Percentiles rank a stretch among this genome's conserved stretches.
Conservation (phyloP, 2,888 invertebrate species). For the Tricholauxania praeusta region DNA sequence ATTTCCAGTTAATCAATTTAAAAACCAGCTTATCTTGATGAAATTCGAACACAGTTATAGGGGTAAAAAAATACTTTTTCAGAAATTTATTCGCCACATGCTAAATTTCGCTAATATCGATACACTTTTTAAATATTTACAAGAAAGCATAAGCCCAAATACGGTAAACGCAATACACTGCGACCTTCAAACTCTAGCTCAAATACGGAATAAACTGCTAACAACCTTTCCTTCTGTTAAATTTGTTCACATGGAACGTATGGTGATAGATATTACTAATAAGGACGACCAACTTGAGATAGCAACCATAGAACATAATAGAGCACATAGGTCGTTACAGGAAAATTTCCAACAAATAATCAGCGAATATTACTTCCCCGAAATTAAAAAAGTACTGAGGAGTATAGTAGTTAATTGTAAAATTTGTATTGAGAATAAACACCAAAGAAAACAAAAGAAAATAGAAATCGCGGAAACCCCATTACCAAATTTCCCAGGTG, state of each 20-base stretch:
- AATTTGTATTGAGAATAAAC: conserved; percentile 36
- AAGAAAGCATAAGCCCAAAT: conserved; percentile 34
- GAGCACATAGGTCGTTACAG: conserved; percentile 34
- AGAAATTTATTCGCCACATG: conserved; percentile 29
- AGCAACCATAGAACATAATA: conserved; percentile 36
- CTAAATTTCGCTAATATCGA: conserved; percentile 22
- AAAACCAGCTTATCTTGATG: conserved; percentile 39
- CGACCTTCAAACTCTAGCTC: conserved; percentile 29
- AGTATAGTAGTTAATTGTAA: conserved; percentile 35
- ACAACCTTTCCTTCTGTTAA: no score
- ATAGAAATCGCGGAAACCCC: conserved; percentile 32
- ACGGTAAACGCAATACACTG: conserved; percentile 35
- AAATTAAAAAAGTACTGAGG: conserved; percentile 35
- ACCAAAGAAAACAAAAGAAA: conserved; percentile 35
- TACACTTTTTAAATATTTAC: conserved; percentile 31
- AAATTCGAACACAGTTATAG: conserved; percentile 28
- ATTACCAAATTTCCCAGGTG: no score
- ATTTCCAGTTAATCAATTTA: conserved; percentile 40
- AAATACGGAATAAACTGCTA: conserved; percentile 35
- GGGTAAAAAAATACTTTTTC: conserved; percentile 31
- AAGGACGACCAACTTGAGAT: conserved; percentile 40
- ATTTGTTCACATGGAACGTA: conserved; percentile 36
- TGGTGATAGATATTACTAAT: conserved; percentile 42
- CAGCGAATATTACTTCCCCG: conserved; percentile 35
- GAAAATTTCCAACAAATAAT: conserved; percentile 39